Conservation (phyloP, 2,797 vertebrate species). For the Pygocentrus nattereri region DNA sequence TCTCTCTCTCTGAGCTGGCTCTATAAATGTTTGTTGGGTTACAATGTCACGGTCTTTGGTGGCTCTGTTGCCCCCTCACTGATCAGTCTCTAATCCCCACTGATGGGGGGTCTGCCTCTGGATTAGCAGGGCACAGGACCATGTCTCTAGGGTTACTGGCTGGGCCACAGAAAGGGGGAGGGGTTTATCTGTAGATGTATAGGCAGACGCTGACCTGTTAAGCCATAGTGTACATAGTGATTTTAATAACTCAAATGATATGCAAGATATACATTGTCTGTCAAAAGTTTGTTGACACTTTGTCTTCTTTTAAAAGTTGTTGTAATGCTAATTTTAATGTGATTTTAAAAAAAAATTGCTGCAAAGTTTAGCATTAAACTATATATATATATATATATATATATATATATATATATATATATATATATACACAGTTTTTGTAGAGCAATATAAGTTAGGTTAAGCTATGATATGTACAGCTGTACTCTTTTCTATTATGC, state of each 20-base stretch:
- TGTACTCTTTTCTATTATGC: too few species aligned
- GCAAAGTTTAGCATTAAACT: too few species aligned
- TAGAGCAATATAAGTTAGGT: too few species aligned
- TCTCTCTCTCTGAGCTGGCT: too few species aligned
- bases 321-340: too few species aligned
- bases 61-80: conserved; percentile 64
- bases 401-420: too few species aligned
- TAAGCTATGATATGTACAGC: too few species aligned
- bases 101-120: conserved; percentile 75
- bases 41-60: conserved; percentile 24
- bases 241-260: background rate
- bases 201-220: conserved; percentile 20
- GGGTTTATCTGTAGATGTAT: conserved; percentile 43
- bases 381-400: too few species aligned
- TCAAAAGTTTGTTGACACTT: background rate
- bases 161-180: conserved; percentile 8
- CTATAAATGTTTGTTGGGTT: background rate
- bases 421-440: too few species aligned
- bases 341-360: too few species aligned
- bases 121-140: conserved; percentile 61
- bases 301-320: background rate
- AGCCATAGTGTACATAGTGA: conserved; percentile 52
- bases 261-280: background rate
- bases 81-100: conserved; percentile 80
- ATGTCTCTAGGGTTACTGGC: conserved; percentile 50